phyloP scores from a whole-genome alignment of 1,140 invertebrate genomes.

The Halyomorpha halys region DNA sequence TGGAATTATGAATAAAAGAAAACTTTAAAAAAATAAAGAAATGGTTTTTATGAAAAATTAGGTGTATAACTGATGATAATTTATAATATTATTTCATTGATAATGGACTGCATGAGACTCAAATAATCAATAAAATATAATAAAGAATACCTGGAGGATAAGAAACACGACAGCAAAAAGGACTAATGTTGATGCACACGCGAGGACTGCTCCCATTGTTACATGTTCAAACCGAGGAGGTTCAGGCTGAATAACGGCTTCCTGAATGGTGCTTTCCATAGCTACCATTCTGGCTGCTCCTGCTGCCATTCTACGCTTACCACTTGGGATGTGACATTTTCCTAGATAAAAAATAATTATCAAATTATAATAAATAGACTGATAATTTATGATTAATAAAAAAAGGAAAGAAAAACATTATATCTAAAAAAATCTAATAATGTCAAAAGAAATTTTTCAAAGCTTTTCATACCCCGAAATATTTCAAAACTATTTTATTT shows the following conservation, averaged over 20 bases:
- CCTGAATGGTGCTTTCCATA: constrained; percentile 38
- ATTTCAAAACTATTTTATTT: too few species aligned
- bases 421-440: too few species aligned
- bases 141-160: constrained; percentile 47
- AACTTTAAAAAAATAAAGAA: too few species aligned
- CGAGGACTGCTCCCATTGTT: constrained; percentile 42
- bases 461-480: too few species aligned
- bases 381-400: too few species aligned
- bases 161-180: constrained; percentile 56
- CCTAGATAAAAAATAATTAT: constrained; percentile 27
- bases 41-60: too few species aligned
- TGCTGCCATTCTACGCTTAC: constrained; percentile 52
- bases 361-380: not conserved
- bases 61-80: too few species aligned
- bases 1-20: too few species aligned
- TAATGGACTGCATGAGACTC: not conserved
- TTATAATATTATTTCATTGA: not conserved
- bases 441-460: too few species aligned
- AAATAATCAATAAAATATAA: not conserved
- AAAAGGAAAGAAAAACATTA: too few species aligned
- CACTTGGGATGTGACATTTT: constrained; percentile 47
- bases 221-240: constrained; percentile 42
- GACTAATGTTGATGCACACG: constrained; percentile 51
- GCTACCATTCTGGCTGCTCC: constrained; percentile 36
- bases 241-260: constrained; percentile 33